phyloP scores from a whole-genome alignment of 2,797 vertebrate genomes.

The Clarias platycephalus region DNA sequence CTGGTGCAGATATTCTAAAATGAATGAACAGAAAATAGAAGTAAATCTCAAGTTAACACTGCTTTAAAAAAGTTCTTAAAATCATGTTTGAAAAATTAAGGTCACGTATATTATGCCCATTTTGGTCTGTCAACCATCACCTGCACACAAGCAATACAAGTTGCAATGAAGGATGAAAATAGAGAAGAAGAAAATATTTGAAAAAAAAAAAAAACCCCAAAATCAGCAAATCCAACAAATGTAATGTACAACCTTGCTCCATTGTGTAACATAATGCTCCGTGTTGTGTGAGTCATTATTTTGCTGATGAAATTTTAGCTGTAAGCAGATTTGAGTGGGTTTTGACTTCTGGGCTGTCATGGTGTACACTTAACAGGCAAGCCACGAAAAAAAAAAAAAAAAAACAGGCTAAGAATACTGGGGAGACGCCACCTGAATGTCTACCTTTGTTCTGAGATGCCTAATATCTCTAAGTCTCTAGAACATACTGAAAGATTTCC shows the following conservation, averaged over 20 bases:
- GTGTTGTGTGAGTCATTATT: background rate
- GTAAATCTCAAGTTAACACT: background rate
- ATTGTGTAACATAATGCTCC: background rate
- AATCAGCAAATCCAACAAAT: background rate
- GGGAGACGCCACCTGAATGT: conserved; percentile 61
- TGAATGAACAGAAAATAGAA: background rate
- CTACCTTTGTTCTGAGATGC: conserved; percentile 60
- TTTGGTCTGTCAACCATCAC: background rate
- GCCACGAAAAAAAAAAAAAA: conserved; percentile 64
- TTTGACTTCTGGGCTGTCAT: background rate
- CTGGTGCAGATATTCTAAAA: conserved; percentile 20
- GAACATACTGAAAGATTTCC: background rate
- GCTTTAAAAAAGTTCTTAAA: background rate
- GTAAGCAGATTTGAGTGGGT: background rate
- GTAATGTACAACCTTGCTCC: background rate
- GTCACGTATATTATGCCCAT: background rate
- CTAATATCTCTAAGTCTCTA: background rate
- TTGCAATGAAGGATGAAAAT: background rate
- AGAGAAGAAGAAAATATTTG: background rate
- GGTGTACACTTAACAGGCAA: conserved; percentile 33
- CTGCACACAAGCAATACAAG: background rate
- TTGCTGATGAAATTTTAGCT: background rate
- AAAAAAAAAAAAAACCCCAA: background rate
- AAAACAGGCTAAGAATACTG: conserved; percentile 39
- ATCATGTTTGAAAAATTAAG: background rate